A percentile compares a stretch with the other conserved stretches of the same genome.
These are phyloP conservation scores for Epizoanthus fatuus DNA, from an alignment of 92 coral and sea anemone genomes.

Conservation along the genomic window DNA sequence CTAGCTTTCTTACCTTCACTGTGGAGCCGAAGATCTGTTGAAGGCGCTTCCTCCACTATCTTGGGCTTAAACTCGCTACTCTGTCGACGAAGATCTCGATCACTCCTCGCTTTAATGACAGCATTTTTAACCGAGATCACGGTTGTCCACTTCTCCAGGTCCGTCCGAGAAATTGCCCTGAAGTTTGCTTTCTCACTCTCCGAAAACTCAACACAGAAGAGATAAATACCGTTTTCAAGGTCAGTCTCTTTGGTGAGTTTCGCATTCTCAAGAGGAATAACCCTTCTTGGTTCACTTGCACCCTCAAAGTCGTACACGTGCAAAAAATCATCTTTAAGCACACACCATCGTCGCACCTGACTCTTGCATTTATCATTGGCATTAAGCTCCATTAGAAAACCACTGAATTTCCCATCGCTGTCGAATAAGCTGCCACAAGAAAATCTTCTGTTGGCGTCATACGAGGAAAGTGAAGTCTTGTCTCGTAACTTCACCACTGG, in stretches of 20 bases:
- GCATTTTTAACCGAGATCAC: constrained; percentile 88
- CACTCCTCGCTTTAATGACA: constrained; percentile 79
- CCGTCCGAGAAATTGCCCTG: constrained; percentile 85
- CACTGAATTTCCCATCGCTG: constrained; percentile 90
- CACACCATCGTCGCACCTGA: constrained; percentile 97
- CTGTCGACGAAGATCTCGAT: constrained; percentile 60
- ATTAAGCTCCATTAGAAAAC: constrained; percentile 88
- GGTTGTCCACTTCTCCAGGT: constrained; percentile 95
- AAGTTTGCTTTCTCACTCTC: constrained; percentile 72
- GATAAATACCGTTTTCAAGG: constrained; percentile 65
- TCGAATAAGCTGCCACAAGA: constrained; percentile 92
- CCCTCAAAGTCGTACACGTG: constrained; percentile 82
- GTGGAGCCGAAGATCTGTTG: neutral
- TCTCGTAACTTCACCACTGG: constrained; percentile 77
- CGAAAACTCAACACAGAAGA: constrained; percentile 81
- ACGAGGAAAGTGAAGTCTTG: constrained; percentile 3
- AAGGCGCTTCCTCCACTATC: constrained; percentile 54
- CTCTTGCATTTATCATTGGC: constrained; percentile 80
- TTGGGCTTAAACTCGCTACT: constrained; percentile 32
- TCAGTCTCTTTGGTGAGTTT: constrained; percentile 74
- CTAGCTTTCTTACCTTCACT: constrained; percentile 13
- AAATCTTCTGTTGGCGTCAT: constrained; percentile 62
- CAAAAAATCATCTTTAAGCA: constrained; percentile 75
- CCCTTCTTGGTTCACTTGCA: constrained; percentile 58
- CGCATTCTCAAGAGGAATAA: constrained; percentile 70